Conservation (phyloP, 2,113 vertebrate genomes). For the Oplegnathus fasciatus region DNA sequence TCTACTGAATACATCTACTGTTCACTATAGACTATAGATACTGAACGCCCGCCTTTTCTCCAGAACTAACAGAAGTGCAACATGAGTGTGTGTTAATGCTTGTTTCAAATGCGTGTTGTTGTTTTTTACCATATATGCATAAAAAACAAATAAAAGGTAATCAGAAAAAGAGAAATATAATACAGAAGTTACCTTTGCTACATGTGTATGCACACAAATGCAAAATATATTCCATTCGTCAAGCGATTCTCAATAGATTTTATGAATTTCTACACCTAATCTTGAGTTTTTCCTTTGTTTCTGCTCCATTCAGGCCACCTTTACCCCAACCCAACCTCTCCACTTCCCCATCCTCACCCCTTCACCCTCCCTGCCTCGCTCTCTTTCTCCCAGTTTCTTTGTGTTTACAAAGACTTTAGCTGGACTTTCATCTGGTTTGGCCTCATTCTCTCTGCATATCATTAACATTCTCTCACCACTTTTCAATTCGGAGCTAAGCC, state of each 20-base stretch:
- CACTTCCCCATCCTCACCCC: neutral
- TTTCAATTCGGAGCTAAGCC: constrained; percentile 48
- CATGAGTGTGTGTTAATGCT: neutral
- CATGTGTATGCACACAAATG: neutral
- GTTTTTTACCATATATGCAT: neutral
- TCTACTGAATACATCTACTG: neutral
- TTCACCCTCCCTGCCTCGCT: neutral
- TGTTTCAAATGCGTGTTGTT: neutral
- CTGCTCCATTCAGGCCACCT: neutral
- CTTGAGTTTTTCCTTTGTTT: constrained; percentile 1
- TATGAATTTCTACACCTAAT: neutral
- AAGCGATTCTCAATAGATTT: neutral
- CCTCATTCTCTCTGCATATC: constrained; percentile 68
- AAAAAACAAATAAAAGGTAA: neutral
- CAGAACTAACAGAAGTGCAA: neutral
- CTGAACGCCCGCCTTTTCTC: neutral
- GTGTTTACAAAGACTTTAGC: constrained; percentile 54
- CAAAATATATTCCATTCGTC: neutral
- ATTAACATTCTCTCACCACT: constrained; percentile 72
- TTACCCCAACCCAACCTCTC: neutral
- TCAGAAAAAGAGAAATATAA: neutral
- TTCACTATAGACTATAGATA: too few species aligned
- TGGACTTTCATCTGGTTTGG: constrained; percentile 60
- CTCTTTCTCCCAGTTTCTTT: constrained; percentile 18
- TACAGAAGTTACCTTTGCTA: neutral